These are phyloP conservation scores for Pipistrellus pygmaeus DNA, from an alignment of 2,797 vertebrate species.

Conservation along the genomic window DNA sequence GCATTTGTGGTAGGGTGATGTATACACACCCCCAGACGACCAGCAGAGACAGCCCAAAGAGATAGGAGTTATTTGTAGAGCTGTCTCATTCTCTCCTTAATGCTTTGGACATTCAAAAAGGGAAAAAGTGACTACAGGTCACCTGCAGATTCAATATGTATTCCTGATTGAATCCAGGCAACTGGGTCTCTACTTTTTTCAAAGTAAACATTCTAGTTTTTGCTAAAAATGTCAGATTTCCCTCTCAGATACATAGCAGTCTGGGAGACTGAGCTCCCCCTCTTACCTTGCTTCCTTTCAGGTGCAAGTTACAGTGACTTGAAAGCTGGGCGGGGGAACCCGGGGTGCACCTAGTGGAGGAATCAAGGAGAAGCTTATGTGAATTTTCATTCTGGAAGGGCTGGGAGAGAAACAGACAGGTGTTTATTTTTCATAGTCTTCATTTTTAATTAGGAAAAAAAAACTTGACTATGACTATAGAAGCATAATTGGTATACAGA, in stretches of 20 bases:
- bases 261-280: background rate
- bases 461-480: background rate
- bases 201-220: constrained; percentile 34
- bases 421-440: background rate
- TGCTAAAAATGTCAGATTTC: constrained; percentile 42
- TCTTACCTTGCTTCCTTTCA: background rate
- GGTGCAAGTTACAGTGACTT: too few species aligned
- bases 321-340: background rate
- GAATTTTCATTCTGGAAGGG: background rate
- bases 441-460: background rate
- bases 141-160: background rate
- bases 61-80: background rate
- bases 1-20: background rate
- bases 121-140: background rate
- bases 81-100: background rate
- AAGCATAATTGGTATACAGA: background rate
- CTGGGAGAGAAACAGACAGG: background rate
- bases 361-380: background rate
- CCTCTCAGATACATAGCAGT: background rate
- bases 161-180: constrained; percentile 26
- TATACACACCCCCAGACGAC: background rate
- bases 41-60: constrained; percentile 4
- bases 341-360: background rate
- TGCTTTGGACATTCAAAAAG: constrained; percentile 12
- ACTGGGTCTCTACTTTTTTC: background rate